Percentiles rank a stretch among this genome's conserved stretches.
Evolutionary conservation across 2,888 invertebrate species (phyloP).

Genomic region (Marasmarcha lunaedactyla): DNA sequence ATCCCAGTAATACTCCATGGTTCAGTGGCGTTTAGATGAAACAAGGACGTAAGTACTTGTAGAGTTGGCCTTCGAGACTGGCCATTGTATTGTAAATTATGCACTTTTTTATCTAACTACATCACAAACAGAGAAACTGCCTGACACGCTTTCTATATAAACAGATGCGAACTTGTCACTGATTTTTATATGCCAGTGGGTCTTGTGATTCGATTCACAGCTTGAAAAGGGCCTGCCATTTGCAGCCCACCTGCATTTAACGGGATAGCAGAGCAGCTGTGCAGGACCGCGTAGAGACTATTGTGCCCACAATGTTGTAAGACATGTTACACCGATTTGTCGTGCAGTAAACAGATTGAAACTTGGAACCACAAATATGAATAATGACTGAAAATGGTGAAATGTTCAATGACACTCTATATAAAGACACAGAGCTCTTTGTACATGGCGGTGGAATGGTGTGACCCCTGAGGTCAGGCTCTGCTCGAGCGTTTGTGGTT

Average conservation of each 20-base stretch:
- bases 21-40: conserved; percentile 26
- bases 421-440: no score
- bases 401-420: no score
- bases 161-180: background rate
- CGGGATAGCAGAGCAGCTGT: no score
- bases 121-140: conserved; percentile 30
- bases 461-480: background rate
- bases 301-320: no score
- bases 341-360: no score
- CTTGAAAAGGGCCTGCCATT: no score
- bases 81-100: conserved; percentile 44
- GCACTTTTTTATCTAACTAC: conserved; percentile 34
- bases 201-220: conserved; percentile 3
- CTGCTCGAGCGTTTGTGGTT: background rate
- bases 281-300: no score
- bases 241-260: no score
- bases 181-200: background rate
- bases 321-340: no score
- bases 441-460: background rate
- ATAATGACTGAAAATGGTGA: no score
- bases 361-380: no score
- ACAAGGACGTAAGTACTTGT: conserved; percentile 29
- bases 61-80: conserved; percentile 35
- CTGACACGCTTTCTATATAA: conserved; percentile 49
- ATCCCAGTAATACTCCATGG: conserved; percentile 2